Base-by-base conservation (phyloP, 2,113 vertebrate genomes). In the Oxyruncus cristatus region DNA sequence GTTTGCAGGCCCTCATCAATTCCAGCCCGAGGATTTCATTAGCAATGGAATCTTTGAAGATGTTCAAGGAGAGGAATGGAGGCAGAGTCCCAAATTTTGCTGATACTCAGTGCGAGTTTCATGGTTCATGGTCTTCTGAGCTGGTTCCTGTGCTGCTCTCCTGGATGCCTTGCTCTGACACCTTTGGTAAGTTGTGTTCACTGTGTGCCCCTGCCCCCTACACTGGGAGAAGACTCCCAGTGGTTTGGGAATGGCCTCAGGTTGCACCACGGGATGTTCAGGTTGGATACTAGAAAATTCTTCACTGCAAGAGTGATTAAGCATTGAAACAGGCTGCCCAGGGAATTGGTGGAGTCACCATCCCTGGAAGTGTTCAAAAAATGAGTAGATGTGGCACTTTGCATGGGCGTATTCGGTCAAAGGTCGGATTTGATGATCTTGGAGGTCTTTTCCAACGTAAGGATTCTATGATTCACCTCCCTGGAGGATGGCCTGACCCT, bases 221-320 rank as follows among this genome's bases (percentile, higher is more conserved):
- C 0, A 0, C 44, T 11, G 9, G 49, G 33, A 71, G 24, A 32
- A 2, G 3, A 5, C 5, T n/a, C 5, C 52, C 55, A n/a, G 2
- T 22, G 32, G 10, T 55, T 79, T 65, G 44, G 22, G 44, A 81
- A n/a, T 33, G 50, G 27, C 0, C 41, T 44, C 41, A 66, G 30
- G 30, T 23, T 23, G 30, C 41, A 11, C 30, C 30, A 44, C 20
- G 19, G 63, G 30, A 44, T 0, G 12, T 8, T 74, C 27, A 44
- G 33, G 27, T 19, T 33, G 68, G 77, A 28, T 52, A 24, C 65
- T 16, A 39, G 37, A 33, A 37, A 67, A 21, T 50, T 73, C 26
- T 23, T 7, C 12, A 28, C 12, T 59, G 22, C 20, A 81, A 52
- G 52, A 39, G 12, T 39, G 44, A 52, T 44, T 16, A 44, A 33